Evolutionary conservation across 2,888 invertebrate genomes (phyloP).

Genomic region (Chirona hameri): DNA sequence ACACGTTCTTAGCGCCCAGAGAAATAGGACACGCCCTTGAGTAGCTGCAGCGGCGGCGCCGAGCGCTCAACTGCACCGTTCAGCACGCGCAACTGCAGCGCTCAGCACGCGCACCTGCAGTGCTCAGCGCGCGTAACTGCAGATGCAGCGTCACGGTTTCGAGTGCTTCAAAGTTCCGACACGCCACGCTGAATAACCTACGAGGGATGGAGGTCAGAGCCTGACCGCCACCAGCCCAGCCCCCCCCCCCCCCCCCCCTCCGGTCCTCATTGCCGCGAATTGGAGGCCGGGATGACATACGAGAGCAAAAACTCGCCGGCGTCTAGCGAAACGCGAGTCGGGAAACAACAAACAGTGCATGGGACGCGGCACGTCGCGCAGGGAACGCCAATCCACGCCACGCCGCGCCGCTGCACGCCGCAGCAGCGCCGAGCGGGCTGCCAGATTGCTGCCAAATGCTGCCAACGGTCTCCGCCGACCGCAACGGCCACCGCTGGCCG

Average conservation of each 20-base stretch:
- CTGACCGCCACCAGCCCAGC: too few relatives aligned
- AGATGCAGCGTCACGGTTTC: not conserved
- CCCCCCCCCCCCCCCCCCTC: too few relatives aligned
- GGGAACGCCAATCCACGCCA: not conserved
- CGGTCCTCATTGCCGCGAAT: too few relatives aligned
- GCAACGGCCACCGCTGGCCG: too few relatives aligned
- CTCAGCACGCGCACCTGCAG: not conserved
- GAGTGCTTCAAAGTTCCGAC: too few relatives aligned
- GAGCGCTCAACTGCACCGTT: not conserved
- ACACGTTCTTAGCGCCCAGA: too few relatives aligned
- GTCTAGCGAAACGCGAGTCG: not conserved
- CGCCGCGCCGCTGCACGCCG: not conserved
- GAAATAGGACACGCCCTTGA: too few relatives aligned
- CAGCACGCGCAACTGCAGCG: not conserved
- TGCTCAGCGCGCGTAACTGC: not conserved
- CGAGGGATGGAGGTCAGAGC: too few relatives aligned
- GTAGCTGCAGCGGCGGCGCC: too few relatives aligned
- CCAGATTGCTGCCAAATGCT: not conserved
- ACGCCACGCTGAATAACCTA: too few relatives aligned
- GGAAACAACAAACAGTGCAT: constrained; percentile 2
- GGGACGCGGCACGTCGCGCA: not conserved
- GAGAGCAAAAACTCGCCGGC: not conserved
- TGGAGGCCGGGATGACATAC: not conserved
- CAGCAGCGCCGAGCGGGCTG: not conserved
- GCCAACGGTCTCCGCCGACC: too few relatives aligned